These are phyloP conservation scores for Fabriciana adippe DNA, from an alignment of 2,888 invertebrate species.

Conservation along the genomic window DNA sequence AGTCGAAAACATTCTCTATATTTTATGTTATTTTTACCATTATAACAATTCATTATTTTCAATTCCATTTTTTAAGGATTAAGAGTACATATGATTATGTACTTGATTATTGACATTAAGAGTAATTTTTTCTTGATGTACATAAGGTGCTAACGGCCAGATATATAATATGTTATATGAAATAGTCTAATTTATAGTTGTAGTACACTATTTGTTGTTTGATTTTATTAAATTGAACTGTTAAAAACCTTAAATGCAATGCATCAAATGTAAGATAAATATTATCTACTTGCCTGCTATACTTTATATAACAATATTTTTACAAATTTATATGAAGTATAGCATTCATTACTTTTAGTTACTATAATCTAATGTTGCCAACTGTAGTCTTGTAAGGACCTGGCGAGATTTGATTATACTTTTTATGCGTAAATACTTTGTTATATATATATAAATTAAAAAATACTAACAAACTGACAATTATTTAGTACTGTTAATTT, in stretches of 20 bases:
- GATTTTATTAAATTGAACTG: constrained; percentile 81
- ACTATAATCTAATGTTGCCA: constrained; percentile 56
- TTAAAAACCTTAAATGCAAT: constrained; percentile 76
- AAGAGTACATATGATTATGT: no score
- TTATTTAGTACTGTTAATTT: constrained; percentile 61
- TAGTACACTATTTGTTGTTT: constrained; percentile 72
- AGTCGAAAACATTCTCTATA: not conserved
- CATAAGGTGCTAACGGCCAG: constrained; percentile 59
- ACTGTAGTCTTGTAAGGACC: constrained; percentile 25
- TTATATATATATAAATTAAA: constrained; percentile 41
- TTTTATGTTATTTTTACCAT: not conserved
- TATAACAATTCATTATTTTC: not conserved
- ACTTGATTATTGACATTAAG: not conserved
- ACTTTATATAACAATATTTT: constrained; percentile 53
- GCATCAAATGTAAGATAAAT: constrained; percentile 81
- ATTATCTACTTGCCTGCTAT: constrained; percentile 70
- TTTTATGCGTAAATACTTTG: constrained; percentile 53
- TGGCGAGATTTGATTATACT: constrained; percentile 59
- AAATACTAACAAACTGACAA: constrained; percentile 41
- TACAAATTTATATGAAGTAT: constrained; percentile 41
- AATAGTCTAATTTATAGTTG: constrained; percentile 64
- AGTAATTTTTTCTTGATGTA: constrained; percentile 20
- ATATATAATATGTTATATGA: constrained; percentile 45
- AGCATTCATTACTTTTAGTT: constrained; percentile 53
- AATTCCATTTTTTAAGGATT: not conserved